phyloP scores from a whole-genome alignment of 2,113 vertebrate species.

The Phoenicopterus ruber region DNA sequence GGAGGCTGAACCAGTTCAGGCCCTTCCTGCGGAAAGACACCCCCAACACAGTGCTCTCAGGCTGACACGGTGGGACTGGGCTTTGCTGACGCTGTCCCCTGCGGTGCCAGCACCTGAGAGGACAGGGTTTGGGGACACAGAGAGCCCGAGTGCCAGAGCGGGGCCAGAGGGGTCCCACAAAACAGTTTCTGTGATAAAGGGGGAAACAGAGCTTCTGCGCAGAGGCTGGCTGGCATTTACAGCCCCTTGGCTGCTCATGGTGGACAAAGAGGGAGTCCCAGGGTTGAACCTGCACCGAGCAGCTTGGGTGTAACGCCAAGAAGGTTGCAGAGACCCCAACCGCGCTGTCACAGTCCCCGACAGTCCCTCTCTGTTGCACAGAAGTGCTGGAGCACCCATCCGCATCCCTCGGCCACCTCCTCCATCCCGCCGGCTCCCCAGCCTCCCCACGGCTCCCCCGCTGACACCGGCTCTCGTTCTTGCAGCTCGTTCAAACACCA shows the following conservation, averaged over 20 bases:
- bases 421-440: background rate
- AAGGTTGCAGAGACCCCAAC: background rate
- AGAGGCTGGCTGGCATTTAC: background rate
- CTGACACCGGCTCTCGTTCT: background rate
- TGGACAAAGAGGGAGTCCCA: background rate
- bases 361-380: background rate
- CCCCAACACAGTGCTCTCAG: background rate
- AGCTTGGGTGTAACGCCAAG: background rate
- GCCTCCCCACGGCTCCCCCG: background rate
- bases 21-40: background rate
- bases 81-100: background rate
- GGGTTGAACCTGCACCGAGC: fast-evolving
- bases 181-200: background rate
- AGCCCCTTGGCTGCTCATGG: fast-evolving
- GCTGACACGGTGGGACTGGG: background rate
- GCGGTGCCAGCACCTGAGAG: background rate
- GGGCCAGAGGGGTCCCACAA: background rate
- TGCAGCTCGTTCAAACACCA: background rate
- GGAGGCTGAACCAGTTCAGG: background rate
- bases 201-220: background rate
- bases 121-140: background rate
- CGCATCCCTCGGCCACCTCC: fast-evolving
- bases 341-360: fast-evolving
- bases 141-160: background rate
- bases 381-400: background rate